Evolutionary conservation across 1,140 invertebrate genomes (phyloP), one percentile per base, ranked within the genome.

Genomic region (Chrysopa pallens): DNA sequence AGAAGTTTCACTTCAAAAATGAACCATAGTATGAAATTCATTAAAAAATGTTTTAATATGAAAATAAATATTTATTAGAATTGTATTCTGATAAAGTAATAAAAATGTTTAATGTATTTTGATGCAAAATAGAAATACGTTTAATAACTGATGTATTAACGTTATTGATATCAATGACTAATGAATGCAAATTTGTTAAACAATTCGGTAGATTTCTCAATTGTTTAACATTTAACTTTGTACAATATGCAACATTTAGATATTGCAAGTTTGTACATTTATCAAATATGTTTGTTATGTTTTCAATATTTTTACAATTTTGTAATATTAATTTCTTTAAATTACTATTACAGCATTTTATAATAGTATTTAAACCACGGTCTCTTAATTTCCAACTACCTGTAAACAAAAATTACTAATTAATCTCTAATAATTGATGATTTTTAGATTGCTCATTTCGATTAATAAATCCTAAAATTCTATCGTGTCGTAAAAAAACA

Each of bases 211-310:
- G 12, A 13, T 29, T 35, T 11, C 42, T 29, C 13, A 45, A 36
- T 2, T 13, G 42, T 9, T 36, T 12, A 4, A 39, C 28, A 33
- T 15, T 8, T 11, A 43, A 29, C 28, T 40, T 43, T 9, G 11
- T 27, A 39, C 39, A 48, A 40, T 44, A 50, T 12, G 49, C 45
- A 6, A 50, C 38, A 40, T 50, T 48, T n/a, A 50, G 15, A 28
- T 37, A 23, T 29, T 42, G 11, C 15, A 50, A 33, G 14, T 48
- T 33, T 13, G 8, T 12, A 27, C 45, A 48, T 6, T 41, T 38
- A n/a, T 42, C 36, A 6, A 33, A 29, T 5, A 51, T 6, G 5
- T 36, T 29, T 0, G 29, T 29, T n/a, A 50, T 28, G 9, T 17
- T 42, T 27, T 23, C 29, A 23, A 51, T 39, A 29, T 35, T 49